Conservation (phyloP, 2,113 vertebrate species). For the Micromys minutus region DNA sequence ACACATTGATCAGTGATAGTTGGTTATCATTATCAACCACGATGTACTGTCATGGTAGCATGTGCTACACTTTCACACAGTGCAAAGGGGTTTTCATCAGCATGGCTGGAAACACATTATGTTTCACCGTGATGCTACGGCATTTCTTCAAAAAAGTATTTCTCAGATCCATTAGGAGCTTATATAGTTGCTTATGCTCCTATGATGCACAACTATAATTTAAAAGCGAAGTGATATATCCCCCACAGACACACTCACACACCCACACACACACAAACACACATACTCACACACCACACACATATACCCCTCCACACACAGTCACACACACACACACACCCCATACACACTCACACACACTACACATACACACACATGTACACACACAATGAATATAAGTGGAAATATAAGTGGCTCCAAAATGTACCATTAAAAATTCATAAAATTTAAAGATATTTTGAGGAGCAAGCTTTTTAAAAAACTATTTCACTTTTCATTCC, state of each 20-base stretch:
- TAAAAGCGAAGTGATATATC: not conserved
- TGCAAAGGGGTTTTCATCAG: not conserved
- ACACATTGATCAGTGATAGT: not conserved
- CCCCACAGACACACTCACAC: too few species aligned
- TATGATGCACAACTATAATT: not conserved
- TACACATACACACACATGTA: not conserved
- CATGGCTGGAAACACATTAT: too few species aligned
- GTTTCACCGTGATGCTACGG: too few species aligned
- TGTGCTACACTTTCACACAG: not conserved
- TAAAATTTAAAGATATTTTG: not conserved
- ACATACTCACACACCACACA: not conserved
- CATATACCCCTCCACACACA: too few species aligned
- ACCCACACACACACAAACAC: not conserved
- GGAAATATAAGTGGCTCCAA: not conserved
- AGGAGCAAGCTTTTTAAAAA: constrained; percentile 13
- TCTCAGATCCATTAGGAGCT: not conserved
- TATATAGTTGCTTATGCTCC: not conserved
- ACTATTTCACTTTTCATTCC: constrained; percentile 10
- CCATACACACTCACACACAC: not conserved
- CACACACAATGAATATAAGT: not conserved
- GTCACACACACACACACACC: not conserved
- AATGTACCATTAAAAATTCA: not conserved
- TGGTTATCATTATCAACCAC: not conserved
- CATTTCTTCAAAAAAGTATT: not conserved
- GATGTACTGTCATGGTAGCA: not conserved